A percentile compares a stretch with the other conserved stretches of the same genome.
Conservation (phyloP, 2,888 invertebrate genomes). For the Adineta ricciae region DNA sequence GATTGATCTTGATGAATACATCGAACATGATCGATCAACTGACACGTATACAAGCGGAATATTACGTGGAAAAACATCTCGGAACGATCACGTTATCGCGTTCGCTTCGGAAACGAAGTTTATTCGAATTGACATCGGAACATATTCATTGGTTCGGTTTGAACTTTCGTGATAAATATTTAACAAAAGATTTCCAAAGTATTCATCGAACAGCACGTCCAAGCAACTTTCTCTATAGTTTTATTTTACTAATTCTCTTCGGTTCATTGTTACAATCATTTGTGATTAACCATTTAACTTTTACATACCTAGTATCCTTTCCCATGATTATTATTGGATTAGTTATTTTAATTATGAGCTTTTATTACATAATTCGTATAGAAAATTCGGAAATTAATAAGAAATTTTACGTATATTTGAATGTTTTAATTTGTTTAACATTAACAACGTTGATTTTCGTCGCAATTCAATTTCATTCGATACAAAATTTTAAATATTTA, state of each 20-base stretch:
- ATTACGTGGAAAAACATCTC: constrained; percentile 8
- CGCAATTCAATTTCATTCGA: background rate
- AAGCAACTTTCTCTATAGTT: background rate
- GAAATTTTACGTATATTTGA: constrained; percentile 9
- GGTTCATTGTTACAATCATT: constrained; percentile 2
- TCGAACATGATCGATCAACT: background rate
- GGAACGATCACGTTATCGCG: background rate
- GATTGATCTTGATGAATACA: background rate
- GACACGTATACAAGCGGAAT: background rate
- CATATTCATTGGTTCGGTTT: background rate
- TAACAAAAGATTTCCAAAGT: background rate
- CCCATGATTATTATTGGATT: background rate
- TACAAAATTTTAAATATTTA: constrained; percentile 17
- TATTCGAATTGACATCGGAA: constrained; percentile 3
- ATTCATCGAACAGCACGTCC: background rate
- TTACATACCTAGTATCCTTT: background rate
- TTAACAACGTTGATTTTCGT: background rate
- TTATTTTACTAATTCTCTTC: background rate
- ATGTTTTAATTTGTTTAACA: constrained; percentile 1
- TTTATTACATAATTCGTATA: background rate
- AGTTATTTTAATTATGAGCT: background rate
- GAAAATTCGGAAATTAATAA: background rate
- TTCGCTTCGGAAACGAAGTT: background rate
- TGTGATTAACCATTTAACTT: background rate
- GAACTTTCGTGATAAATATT: background rate